Base-by-base conservation (phyloP, 2,113 vertebrate genomes). In the Forbesichthys agassizii region DNA sequence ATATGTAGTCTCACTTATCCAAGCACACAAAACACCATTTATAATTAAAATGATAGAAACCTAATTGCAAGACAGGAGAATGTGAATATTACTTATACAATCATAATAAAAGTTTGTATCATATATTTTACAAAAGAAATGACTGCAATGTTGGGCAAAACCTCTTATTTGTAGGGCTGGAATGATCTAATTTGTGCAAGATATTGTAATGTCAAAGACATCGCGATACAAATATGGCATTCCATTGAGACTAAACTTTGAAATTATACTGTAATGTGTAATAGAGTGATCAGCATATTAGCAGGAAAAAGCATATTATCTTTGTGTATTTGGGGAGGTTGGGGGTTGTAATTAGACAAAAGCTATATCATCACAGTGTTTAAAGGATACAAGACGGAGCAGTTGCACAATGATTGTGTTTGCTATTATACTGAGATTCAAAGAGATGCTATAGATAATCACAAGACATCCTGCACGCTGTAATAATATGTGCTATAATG, bases 381-480 rank as follows among this genome's bases (percentile, higher is more conserved):
- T 70, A 75, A 89, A 92, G 76, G 73, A 75, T n/a, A 83, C 74
- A 78, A 75, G 69, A 76, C 80, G 11, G 5, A 49, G 56, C 20
- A 27, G 10, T 46, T 48, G 83, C 62, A 72, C 64, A 86, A 77
- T 74, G 88, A 81, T 73, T 13, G 14, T 78, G 77, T 88, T 88
- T 81, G 81, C 83, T 92, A 59, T 92, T 84, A 75, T 77, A 82
- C 49, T 58, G 57, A 78, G 79, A 77, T 69, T 86, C 88, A 89
- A 92, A 90, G 79, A 80, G 71, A 75, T 58, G 78, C 67, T 77
- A 84, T 79, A 79, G 61, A 86, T 89, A 89, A 87, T 79, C 74
- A 88, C 84, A 87, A 88, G 46, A 78, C 69, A 72, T 88, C 85
- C 82, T 77, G 78, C 11, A 55, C 67, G 60, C 64, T 83, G 75